Evolutionary conservation across 2,888 invertebrate genomes (phyloP), one percentile per base, ranked within the genome.

Genomic region (Ceratothoa steindachneri): DNA sequence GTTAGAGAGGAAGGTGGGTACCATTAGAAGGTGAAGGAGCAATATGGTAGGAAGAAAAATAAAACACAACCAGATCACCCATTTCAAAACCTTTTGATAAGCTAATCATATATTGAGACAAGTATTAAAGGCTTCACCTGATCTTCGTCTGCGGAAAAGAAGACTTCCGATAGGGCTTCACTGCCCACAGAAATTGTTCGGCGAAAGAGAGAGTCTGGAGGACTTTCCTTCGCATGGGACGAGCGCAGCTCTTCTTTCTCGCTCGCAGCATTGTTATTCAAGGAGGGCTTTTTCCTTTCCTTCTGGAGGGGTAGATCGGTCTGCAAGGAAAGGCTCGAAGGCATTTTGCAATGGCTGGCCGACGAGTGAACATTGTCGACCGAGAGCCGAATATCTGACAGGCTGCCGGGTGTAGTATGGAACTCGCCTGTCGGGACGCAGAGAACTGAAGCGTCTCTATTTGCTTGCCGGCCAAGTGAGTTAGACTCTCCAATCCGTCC

Each of bases 121-220:
- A n/a, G n/a, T n/a, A n/a, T n/a, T n/a, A n/a, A n/a, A n/a, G n/a
- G n/a, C n/a, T n/a, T n/a, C 68, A 79, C 77, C 73, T 81, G 80
- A 64, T 95, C 95, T 85, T 96, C 95, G 82, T 95, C 95, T 0
- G 95, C 95, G 0, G 95, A 95, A 83, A 93, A 95, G 85, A 95
- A 96, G 69, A 92, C 91, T 85, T 95, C 95, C 0, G 93, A 93
- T 82, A 92, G 93, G 84, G 94, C 94, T 84, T 94, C 93, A 76
- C 93, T 93, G 0, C 92, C 92, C 83, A 94, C 89, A 0, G 93
- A 94, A 82, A 92, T 90, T 0, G 94, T 93, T 81, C 94, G 75
- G 30, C 77, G 81, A 19, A 55, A 55, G 5, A 55, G 55, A 12
- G 55, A 22, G 19, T 55, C 55, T 55, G 55, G 55, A 19, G 55